Conservation (phyloP, 2,113 vertebrate species). For the Scatophagus argus region DNA sequence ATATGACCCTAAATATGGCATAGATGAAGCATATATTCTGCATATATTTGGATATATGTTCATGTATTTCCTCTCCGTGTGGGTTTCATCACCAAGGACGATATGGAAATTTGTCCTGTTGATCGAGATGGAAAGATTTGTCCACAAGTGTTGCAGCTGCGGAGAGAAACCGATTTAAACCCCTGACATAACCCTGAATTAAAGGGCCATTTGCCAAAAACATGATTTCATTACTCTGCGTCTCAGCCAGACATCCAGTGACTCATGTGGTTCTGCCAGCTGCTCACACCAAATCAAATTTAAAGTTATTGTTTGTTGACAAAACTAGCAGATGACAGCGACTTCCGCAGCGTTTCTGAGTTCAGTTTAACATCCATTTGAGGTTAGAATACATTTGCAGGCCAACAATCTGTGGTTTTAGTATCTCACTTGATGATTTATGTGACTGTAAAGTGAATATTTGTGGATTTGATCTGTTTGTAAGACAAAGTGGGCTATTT, state of each 20-base stretch:
- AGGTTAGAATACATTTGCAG: background rate
- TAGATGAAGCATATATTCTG: no score
- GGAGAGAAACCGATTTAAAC: background rate
- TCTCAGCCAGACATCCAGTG: background rate
- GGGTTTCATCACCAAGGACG: conserved; percentile 23
- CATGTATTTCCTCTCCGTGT: no score
- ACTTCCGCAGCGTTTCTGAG: background rate
- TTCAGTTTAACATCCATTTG: background rate
- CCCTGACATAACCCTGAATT: background rate
- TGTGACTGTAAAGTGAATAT: no score
- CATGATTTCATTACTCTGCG: background rate
- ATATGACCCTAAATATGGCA: no score
- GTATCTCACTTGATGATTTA: no score
- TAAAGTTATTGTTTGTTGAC: background rate
- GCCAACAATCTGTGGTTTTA: no score
- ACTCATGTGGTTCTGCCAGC: background rate
- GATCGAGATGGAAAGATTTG: background rate
- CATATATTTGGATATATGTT: no score
- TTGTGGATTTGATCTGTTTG: no score
- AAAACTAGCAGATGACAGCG: background rate
- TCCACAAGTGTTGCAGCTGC: background rate
- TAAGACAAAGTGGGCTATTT: no score
- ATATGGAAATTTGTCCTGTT: background rate
- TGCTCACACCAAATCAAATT: background rate
- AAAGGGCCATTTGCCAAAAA: background rate